Evolutionary conservation across 2,888 invertebrate genomes (phyloP).

Genomic region (Alentia gelatinosa): DNA sequence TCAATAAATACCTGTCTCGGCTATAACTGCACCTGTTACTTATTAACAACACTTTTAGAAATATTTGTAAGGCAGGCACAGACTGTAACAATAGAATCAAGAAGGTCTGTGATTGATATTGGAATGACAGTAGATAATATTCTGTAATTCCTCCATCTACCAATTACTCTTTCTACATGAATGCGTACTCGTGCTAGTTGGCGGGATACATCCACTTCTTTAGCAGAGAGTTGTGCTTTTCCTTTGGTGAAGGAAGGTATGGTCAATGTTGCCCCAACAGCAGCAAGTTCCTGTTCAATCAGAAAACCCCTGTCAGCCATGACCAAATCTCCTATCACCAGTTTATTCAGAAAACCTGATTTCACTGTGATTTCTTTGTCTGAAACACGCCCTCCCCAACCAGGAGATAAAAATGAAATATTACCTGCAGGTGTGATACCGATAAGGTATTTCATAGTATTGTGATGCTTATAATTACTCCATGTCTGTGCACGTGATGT

Average conservation of each 20-base stretch:
- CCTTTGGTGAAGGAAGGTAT: slow-evolving; percentile 12
- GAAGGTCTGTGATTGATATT: not conserved
- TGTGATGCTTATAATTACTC: slow-evolving; percentile 57
- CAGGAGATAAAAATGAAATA: not conserved
- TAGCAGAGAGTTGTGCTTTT: not conserved
- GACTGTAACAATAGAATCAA: slow-evolving; percentile 35
- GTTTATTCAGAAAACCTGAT: not conserved
- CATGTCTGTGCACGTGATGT: slow-evolving; percentile 13
- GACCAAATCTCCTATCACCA: not conserved
- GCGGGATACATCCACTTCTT: not conserved
- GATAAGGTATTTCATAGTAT: slow-evolving; percentile 47
- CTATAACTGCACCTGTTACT: not conserved
- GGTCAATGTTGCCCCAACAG: not conserved
- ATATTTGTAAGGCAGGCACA: slow-evolving; percentile 45
- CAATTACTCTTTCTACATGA: slow-evolving; percentile 49
- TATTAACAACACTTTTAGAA: not conserved
- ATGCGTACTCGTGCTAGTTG: slow-evolving; percentile 48
- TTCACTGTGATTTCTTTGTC: slow-evolving; percentile 41
- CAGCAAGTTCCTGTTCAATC: slow-evolving; percentile 46
- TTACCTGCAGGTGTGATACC: slow-evolving; percentile 48
- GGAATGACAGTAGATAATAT: slow-evolving; percentile 28
- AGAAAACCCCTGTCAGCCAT: slow-evolving; percentile 55
- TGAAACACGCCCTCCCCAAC: slow-evolving; percentile 51
- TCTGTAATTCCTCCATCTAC: slow-evolving; percentile 44
- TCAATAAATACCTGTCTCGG: not conserved